A percentile compares a stretch with the other conserved stretches of the same genome.
These are phyloP conservation scores for Gavia stellata DNA, from an alignment of 2,113 vertebrate species.

Conservation along the genomic window DNA sequence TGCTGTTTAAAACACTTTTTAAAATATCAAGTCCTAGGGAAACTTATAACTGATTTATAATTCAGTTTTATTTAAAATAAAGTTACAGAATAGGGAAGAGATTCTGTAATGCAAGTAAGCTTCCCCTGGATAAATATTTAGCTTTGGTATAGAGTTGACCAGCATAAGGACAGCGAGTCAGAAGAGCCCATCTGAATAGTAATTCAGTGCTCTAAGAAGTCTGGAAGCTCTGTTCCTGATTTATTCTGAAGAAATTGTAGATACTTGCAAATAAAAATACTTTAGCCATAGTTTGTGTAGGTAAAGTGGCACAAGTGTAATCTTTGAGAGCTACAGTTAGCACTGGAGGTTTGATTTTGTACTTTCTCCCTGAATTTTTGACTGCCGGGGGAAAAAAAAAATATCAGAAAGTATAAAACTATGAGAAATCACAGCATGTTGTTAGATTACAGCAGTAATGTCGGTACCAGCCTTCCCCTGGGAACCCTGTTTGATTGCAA, in stretches of 20 bases:
- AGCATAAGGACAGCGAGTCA: neutral
- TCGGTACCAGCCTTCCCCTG: neutral
- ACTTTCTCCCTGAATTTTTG: neutral
- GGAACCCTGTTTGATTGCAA: neutral
- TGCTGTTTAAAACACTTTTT: neutral
- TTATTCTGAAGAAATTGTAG: neutral
- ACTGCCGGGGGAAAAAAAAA: neutral
- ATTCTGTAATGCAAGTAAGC: neutral
- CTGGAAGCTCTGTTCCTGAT: neutral
- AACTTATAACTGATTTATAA: neutral
- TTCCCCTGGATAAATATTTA: neutral
- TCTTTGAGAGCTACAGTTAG: neutral
- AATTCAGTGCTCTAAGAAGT: neutral
- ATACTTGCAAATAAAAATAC: neutral
- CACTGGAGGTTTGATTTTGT: conserved; percentile 1
- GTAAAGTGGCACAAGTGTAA: neutral
- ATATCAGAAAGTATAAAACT: neutral
- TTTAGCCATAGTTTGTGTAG: neutral
- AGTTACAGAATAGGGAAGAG: neutral
- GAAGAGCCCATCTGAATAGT: neutral
- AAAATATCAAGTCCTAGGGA: neutral
- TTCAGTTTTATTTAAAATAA: neutral
- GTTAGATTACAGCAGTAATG: neutral
- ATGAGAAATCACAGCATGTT: neutral
- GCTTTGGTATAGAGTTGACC: neutral